These are phyloP conservation scores for Cherax destructor DNA, from an alignment of 1,140 invertebrate genomes.

Conservation along the genomic window DNA sequence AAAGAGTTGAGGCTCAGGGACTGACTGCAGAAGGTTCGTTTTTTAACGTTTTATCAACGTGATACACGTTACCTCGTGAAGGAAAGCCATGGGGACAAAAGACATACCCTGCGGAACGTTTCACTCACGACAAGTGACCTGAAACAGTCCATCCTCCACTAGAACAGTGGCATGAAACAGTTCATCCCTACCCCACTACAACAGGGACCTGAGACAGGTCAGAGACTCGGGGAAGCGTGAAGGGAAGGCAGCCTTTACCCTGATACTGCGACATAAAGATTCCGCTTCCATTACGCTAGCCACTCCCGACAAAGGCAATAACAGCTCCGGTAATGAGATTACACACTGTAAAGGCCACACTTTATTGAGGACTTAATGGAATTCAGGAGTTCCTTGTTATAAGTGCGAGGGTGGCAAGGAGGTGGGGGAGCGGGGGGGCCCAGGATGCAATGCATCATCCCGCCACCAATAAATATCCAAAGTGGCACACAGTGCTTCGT, in stretches of 20 bases:
- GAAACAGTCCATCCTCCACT: too few species aligned
- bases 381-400: conserved; percentile 27
- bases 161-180: neutral
- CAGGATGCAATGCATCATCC: conserved; percentile 13
- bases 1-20: too few species aligned
- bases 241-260: neutral
- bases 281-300: neutral
- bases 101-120: too few species aligned
- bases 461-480: neutral
- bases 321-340: conserved; percentile 33
- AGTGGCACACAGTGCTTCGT: too few species aligned
- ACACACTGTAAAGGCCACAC: conserved; percentile 23
- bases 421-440: neutral
- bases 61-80: too few species aligned
- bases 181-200: neutral
- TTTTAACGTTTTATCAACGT: too few species aligned
- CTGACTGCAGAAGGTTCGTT: too few species aligned
- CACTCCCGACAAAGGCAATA: conserved; percentile 12
- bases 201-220: neutral
- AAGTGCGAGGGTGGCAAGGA: neutral
- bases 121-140: too few species aligned
- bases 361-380: conserved; percentile 35
- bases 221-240: neutral
- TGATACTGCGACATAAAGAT: conserved; percentile 31
- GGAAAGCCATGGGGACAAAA: too few species aligned